Conservation (phyloP, 1,140 invertebrate species). For the Medauroidea extradentata region DNA sequence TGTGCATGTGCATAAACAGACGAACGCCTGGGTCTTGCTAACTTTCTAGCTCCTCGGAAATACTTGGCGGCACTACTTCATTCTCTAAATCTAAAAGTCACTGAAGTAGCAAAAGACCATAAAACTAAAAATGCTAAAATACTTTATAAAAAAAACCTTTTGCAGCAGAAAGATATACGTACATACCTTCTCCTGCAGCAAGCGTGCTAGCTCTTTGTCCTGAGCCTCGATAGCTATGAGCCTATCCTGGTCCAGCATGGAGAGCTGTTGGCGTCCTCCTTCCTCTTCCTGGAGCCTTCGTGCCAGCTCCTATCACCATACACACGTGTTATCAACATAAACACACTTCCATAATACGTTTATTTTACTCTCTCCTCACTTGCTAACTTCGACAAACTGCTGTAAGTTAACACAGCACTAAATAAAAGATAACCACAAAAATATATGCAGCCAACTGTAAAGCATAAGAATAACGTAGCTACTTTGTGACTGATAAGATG, state of each 20-base stretch:
- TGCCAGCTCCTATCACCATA: slow-evolving; percentile 54
- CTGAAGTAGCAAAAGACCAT: background rate
- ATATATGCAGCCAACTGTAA: no score
- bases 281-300: slow-evolving; percentile 61
- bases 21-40: background rate
- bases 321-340: no score
- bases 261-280: slow-evolving; percentile 55
- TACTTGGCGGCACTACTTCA: background rate
- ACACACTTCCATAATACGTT: no score
- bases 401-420: no score
- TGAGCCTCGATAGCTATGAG: slow-evolving; percentile 84
- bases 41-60: background rate
- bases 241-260: slow-evolving; percentile 60
- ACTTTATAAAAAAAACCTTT: background rate
- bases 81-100: background rate
- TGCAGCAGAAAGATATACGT: background rate
- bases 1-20: no score
- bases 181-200: slow-evolving; percentile 77
- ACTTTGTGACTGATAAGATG: no score
- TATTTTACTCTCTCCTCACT: no score
- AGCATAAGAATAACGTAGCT: no score
- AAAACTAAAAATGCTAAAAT: background rate
- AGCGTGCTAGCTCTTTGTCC: slow-evolving; percentile 82
- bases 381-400: no score
- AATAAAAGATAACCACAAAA: no score